Conservation (phyloP, 2,797 vertebrate species). For the Phrynocephalus forsythii region DNA sequence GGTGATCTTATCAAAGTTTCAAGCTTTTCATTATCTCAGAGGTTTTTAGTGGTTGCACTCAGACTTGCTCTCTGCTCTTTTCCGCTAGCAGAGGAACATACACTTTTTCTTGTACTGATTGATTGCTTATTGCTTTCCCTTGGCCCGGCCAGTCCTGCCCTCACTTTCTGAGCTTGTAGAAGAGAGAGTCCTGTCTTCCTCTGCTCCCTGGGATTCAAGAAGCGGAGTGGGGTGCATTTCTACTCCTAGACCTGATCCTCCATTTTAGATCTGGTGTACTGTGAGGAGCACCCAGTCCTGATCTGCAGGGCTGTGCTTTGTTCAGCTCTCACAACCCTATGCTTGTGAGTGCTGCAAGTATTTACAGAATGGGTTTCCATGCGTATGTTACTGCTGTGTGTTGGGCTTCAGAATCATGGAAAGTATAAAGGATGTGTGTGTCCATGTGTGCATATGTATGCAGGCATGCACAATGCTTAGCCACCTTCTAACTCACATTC, state of each 20-base stretch:
- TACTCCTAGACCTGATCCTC: neutral
- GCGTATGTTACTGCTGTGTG: neutral
- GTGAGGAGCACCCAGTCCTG: neutral
- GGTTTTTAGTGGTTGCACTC: slow-evolving; percentile 6
- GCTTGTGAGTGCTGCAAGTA: neutral
- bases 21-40: slow-evolving; percentile 59
- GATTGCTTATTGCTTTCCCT: neutral
- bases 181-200: neutral
- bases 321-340: neutral
- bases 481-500: neutral
- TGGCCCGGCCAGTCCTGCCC: neutral
- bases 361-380: neutral
- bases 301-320: neutral
- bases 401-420: neutral
- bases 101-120: fast-evolving
- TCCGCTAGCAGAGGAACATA: neutral
- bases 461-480: neutral
- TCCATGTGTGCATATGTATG: neutral
- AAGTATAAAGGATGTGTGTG: neutral
- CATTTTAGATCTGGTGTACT: neutral
- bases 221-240: neutral
- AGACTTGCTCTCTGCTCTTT: neutral
- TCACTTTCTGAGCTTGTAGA: neutral
- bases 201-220: fast-evolving
- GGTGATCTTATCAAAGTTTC: slow-evolving; percentile 67